Base-by-base conservation (phyloP, 1,140 invertebrate genomes). In the Leptopilina boulardi region DNA sequence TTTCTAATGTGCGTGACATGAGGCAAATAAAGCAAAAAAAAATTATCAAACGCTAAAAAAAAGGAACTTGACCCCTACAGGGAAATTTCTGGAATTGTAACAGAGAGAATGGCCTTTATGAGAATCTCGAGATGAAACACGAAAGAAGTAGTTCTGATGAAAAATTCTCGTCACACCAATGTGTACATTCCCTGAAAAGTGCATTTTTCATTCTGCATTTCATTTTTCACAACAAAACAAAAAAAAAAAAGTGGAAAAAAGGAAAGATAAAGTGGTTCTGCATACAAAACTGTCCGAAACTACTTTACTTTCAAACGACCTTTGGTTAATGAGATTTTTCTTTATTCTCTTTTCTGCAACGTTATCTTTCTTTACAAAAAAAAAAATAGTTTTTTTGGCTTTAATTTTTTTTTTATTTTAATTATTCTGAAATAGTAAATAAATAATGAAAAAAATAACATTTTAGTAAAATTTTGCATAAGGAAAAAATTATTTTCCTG, bases 121-220 rank as follows among this genome's bases (percentile, higher is more conserved):
- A 51, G 47, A 18, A 18, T 18, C n/a, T 51, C 0, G 47, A 51
- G 47, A 15, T 18, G 47, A 18, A 38, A 51, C 3, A 51, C 3
- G 47, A 18, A n/a, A 51, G n/a, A 51, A 51, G n/a, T 51, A 8
- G n/a, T 3, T 8, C 47, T 51, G 47, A 51, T 51, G 47, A 51
- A 18, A 51, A 51, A 51, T 51, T 51, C 47, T 51, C 47, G n/a
- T 51, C 47, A 51, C 47, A 51, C 47, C 3, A 6, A 5, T 51
- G 15, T 51, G 47, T 18, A 51, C 47, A 18, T n/a, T 51, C 47
- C 47, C 47, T 51, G n/a, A 51, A 51, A 51, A 51, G 47, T 51
- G 47, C 47, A 51, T 51, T 51, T 51, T 51, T 51, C 47, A 51
- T 51, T 18, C 4, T 51, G n/a, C n/a, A 51, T 51, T 51, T 5